Conservation (phyloP, 2,113 vertebrate species). For the Hippocampus barbouri region DNA sequence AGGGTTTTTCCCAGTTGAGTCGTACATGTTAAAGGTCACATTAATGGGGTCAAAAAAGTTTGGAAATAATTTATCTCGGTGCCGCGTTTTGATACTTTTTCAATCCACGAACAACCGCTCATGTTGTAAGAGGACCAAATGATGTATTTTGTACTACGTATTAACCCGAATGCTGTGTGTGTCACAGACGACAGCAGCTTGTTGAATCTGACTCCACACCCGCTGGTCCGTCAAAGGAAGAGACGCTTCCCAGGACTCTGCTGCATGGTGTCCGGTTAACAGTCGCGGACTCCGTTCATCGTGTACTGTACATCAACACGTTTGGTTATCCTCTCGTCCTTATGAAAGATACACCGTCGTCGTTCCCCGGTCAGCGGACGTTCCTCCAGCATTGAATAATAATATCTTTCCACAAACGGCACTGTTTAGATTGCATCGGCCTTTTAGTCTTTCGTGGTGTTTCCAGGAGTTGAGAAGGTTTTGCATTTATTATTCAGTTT, state of each 20-base stretch:
- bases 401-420: neutral
- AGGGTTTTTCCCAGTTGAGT: neutral
- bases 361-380: neutral
- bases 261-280: slow-evolving; percentile 91
- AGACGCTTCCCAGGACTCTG: slow-evolving; percentile 92
- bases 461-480: neutral
- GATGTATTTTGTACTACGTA: neutral
- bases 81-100: no score
- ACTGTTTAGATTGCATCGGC: neutral
- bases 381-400: neutral
- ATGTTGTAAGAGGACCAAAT: neutral
- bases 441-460: neutral
- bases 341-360: neutral
- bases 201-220: slow-evolving; percentile 88
- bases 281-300: neutral
- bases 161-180: neutral
- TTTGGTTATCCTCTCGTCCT: neutral
- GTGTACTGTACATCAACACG: neutral
- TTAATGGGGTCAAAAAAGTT: neutral
- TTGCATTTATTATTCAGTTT: neutral
- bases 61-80: no score
- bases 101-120: neutral
- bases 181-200: slow-evolving; percentile 93
- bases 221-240: slow-evolving; percentile 86
- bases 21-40: neutral